Conservation (phyloP, 2,888 invertebrate species). For the Calameuta idolon region DNA sequence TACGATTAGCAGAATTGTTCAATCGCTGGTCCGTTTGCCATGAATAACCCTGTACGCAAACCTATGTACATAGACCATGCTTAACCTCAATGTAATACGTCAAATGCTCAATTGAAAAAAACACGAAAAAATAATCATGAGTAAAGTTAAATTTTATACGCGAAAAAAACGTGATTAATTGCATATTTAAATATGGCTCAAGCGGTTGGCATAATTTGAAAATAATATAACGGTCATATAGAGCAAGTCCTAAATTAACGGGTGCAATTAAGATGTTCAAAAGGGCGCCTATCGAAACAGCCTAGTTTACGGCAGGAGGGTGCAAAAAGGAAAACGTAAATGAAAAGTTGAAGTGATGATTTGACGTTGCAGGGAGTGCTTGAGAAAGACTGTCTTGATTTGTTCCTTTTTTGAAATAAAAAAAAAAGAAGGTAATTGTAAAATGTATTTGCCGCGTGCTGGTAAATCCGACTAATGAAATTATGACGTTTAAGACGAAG, state of each 20-base stretch:
- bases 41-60: neutral
- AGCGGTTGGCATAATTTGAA: too few relatives aligned
- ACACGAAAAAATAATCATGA: neutral
- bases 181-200: too few relatives aligned
- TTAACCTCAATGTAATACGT: neutral
- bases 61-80: neutral
- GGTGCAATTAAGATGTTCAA: neutral
- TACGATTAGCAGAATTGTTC: too few relatives aligned
- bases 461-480: slow-evolving; percentile 30
- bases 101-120: neutral
- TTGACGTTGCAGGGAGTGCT: neutral
- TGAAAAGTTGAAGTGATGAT: neutral
- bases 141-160: too few relatives aligned
- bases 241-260: too few relatives aligned
- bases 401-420: neutral
- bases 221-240: too few relatives aligned
- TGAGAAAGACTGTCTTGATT: neutral
- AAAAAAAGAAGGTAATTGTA: slow-evolving; percentile 14
- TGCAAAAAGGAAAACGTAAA: neutral
- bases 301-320: neutral
- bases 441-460: slow-evolving; percentile 27
- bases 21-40: too few relatives aligned
- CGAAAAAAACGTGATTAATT: too few relatives aligned
- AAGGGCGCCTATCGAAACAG: neutral
- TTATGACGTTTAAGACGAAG: slow-evolving; percentile 30